A percentile compares a stretch with the other conserved stretches of the same genome.
These are phyloP conservation scores for Trogon melanurus DNA, from an alignment of 2,113 vertebrate genomes.

Conservation along the genomic window DNA sequence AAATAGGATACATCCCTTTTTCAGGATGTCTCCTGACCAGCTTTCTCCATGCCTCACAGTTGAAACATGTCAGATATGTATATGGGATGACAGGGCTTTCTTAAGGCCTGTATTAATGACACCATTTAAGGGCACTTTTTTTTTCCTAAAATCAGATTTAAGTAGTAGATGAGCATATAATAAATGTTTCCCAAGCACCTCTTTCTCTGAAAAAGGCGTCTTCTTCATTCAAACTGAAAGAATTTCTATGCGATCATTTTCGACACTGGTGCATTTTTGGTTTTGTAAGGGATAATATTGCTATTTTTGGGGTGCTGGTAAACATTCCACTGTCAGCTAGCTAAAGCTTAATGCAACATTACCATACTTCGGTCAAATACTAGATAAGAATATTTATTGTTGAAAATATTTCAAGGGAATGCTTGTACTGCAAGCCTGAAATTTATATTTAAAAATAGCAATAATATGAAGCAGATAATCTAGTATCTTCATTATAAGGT, in stretches of 20 bases:
- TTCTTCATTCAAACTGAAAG: background rate
- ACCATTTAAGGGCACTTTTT: background rate
- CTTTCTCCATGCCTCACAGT: background rate
- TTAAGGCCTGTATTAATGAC: background rate
- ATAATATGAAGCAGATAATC: background rate
- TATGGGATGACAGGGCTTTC: background rate
- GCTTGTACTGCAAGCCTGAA: background rate
- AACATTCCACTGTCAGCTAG: background rate
- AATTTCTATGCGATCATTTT: background rate
- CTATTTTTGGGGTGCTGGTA: background rate
- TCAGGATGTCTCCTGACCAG: background rate
- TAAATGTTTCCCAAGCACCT: background rate
- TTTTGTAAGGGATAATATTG: background rate
- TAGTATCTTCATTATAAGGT: background rate
- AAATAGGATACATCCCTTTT: background rate
- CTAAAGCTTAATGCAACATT: background rate
- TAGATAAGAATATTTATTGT: background rate
- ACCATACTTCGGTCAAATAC: background rate
- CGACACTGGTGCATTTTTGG: background rate
- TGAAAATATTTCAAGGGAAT: background rate
- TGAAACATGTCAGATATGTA: background rate
- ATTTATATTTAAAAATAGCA: background rate
- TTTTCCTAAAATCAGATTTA: background rate
- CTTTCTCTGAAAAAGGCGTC: background rate
- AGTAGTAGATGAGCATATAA: background rate